Evolutionary conservation across 1,140 invertebrate genomes (phyloP), one percentile per base, ranked within the genome.

Genomic region (Listronotus bonariensis): DNA sequence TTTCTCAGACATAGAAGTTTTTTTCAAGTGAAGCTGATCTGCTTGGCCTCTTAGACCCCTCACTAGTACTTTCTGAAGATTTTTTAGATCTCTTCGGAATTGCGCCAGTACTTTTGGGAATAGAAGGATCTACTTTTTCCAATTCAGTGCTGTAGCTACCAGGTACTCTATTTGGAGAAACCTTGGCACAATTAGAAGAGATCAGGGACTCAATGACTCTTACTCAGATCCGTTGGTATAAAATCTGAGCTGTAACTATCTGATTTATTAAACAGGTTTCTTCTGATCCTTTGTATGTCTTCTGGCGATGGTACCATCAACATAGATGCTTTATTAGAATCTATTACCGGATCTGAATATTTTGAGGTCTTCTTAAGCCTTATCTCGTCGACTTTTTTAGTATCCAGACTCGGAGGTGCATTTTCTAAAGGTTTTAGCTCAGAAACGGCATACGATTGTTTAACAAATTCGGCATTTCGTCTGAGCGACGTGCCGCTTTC

Each of bases 401-500:
- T 41, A 38, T 62, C 51, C 3, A 53, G 49, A 40, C 10, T 40
- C 1, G 40, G 32, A 20, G 42, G 26, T 2, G 11, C 41, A 54
- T 52, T 26, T 48, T 48, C 18, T 9, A 48, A 12, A 14, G 53
- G 20, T 67, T 56, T 53, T 10, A 58, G 32, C n/a, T 57, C 31
- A 17, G 18, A 42, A 20, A 41, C 12, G 12, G 7, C 53, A 17
- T 53, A 36, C 3, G 51, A 56, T 38, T 59, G 38, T 34, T 31
- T 58, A 18, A 65, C 61, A 14, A 54, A 59, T 52, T 65, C 51
- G 31, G 34, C 32, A 45, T 64, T 65, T 49, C 58, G 48, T 32
- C 59, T 60, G n/a, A 65, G 34, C 12, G 65, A 67, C 40, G 59
- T 54, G 10, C 49, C 46, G 65, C 72, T 76, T 68, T 78, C 77